Percentiles rank a stretch among this genome's conserved stretches.
Conservation (phyloP, 2,888 invertebrate species). For the Diaphora mendica region DNA sequence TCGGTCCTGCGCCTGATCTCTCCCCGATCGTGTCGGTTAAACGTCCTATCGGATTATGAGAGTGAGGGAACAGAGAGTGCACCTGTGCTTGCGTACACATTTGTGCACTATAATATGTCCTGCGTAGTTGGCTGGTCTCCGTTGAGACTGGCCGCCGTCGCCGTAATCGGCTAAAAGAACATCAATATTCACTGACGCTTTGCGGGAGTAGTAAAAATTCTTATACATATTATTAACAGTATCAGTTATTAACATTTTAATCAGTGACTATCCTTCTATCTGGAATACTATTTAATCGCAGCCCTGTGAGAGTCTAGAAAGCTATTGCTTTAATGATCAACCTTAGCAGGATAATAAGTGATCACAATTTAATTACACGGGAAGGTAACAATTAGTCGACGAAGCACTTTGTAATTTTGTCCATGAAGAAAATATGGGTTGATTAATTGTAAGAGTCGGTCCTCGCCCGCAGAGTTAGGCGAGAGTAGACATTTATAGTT, state of each 20-base stretch:
- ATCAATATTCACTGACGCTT: background rate
- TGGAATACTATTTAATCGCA: slow-evolving; percentile 8
- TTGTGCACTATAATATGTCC: no score
- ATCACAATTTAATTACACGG: slow-evolving; percentile 14
- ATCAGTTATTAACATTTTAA: no score
- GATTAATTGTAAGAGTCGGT: background rate
- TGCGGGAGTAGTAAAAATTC: background rate
- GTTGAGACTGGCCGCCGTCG: no score
- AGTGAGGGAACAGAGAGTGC: no score
- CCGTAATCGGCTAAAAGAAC: no score
- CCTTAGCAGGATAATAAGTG: slow-evolving; percentile 2
- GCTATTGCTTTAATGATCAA: slow-evolving; percentile 1
- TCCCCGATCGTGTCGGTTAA: no score
- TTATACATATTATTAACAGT: no score
- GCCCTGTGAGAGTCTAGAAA: slow-evolving; percentile 8
- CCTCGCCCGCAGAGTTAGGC: background rate
- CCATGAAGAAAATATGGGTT: background rate
- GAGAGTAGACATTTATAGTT: background rate
- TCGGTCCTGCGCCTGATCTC: no score
- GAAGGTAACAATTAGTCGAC: slow-evolving; percentile 1
- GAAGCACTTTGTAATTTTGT: background rate
- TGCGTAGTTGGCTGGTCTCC: no score
- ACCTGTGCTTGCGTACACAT: no score
- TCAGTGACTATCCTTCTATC: no score
- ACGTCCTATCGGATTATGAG: no score